Evolutionary conservation across 1,140 invertebrate species (phyloP).

Genomic region (Glomeris maerens): DNA sequence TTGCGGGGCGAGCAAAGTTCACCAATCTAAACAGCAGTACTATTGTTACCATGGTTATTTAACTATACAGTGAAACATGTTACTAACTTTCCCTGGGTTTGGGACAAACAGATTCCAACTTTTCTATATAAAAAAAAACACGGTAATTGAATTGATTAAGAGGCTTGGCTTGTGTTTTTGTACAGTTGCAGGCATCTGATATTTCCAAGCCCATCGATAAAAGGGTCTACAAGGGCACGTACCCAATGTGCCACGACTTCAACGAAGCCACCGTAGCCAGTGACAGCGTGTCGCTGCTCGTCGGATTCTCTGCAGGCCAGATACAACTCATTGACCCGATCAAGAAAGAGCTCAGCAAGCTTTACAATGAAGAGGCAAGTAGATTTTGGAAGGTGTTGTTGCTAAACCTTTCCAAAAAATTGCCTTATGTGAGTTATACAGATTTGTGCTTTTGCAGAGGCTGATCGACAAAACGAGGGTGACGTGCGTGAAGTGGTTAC

Average conservation of each 20-base stretch:
- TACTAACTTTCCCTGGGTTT: conserved; percentile 10
- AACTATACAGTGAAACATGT: no score
- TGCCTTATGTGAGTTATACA: no score
- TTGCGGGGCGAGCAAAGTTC: no score
- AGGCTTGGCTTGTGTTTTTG: conserved; percentile 17
- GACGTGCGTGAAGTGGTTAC: conserved; percentile 97
- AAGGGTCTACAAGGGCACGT: conserved; percentile 95
- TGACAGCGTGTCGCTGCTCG: conserved; percentile 68
- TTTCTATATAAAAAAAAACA: conserved; percentile 1
- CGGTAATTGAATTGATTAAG: conserved; percentile 3
- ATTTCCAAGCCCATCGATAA: conserved; percentile 93
- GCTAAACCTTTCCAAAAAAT: no score
- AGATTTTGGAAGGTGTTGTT: no score
- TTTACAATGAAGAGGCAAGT: conserved; percentile 94
- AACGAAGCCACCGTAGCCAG: conserved; percentile 66
- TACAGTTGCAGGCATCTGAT: conserved; percentile 60
- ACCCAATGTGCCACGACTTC: conserved; percentile 98
- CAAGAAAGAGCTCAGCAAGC: conserved; percentile 85
- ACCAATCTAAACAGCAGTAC: no score
- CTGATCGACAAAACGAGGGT: conserved; percentile 96
- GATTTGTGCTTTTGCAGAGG: conserved; percentile 53
- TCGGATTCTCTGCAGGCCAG: conserved; percentile 93
- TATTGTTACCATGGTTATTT: no score
- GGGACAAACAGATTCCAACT: conserved; percentile 4
- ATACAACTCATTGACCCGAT: conserved; percentile 95